Percentiles rank a stretch among this genome's conserved stretches.
phyloP scores from a whole-genome alignment of 1,140 invertebrate species.

The Coptotermes formosanus region DNA sequence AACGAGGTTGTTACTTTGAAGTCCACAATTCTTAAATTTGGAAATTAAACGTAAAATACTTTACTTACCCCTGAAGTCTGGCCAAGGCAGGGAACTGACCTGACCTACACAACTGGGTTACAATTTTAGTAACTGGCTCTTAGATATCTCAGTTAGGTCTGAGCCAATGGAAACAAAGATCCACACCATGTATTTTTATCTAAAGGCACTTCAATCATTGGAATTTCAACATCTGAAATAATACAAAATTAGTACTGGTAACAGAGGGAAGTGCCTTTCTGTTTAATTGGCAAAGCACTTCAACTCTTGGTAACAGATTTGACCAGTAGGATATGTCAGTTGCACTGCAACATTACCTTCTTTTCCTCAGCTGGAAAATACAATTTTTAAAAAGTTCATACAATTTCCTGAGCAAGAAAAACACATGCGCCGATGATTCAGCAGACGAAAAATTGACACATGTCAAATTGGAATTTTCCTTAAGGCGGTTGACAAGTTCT shows the following conservation, averaged over 20 bases:
- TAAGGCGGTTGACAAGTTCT: conserved; percentile 25
- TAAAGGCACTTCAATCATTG: conserved; percentile 37
- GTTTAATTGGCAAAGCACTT: conserved; percentile 32
- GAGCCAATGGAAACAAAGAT: conserved; percentile 28
- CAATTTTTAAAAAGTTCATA: conserved; percentile 30
- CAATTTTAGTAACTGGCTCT: conserved; percentile 21
- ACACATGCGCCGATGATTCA: conserved; percentile 28
- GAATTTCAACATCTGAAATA: conserved; percentile 33
- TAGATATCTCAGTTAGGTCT: conserved; percentile 20
- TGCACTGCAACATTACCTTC: conserved; percentile 31
- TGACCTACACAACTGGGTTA: conserved; percentile 30
- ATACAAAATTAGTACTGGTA: conserved; percentile 32
- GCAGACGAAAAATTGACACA: conserved; percentile 30
- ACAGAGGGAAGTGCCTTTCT: conserved; percentile 36
- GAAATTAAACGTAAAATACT: not conserved
- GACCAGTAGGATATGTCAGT: conserved; percentile 36
- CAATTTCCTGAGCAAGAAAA: conserved; percentile 35
- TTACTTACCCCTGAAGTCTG: conserved; percentile 19
- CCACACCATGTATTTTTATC: conserved; percentile 22
- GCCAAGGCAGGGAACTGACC: conserved; percentile 32
- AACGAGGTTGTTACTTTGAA: not conserved
- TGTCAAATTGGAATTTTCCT: conserved; percentile 23
- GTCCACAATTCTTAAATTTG: not conserved
- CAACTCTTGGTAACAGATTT: conserved; percentile 36
- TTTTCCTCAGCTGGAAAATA: conserved; percentile 32